Evolutionary conservation across 2,888 invertebrate species (phyloP), one percentile per base, ranked within the genome.

Genomic region (Parnassius apollo): DNA sequence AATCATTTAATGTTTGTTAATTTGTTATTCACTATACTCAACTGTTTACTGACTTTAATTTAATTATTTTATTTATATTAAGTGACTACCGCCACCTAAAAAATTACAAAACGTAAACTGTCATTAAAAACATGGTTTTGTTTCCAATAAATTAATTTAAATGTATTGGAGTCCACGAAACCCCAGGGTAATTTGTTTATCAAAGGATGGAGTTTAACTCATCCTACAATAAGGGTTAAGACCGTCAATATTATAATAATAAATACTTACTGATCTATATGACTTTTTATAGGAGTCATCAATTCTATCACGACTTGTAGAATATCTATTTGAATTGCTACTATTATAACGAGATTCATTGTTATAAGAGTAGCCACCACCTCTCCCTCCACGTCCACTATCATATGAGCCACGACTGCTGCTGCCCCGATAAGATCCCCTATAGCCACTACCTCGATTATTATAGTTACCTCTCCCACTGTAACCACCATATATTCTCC

Each of bases 201-300:
- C 35, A 35, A 35, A 35, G 35, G 35, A 7, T 25, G 25, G 25
- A 2, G 3, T 3, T 25, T 3, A 3, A 25, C 25, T 7, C 25
- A 25, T 35, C 35, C 35, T 35, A 35, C 7, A 35, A 7, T 35
- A 35, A 35, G 35, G 35, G 35, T 35, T 35, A 35, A 4, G 7
- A 35, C 35, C 3, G 35, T 35, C 35, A 57, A 42, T 51, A 42
- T 55, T 50, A 13, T 49, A 2, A 12, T 45, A 53, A 25, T 9
- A 57, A 52, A 53, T 61, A 80, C 86, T 85, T 77, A 91, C 92
- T 58, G 88, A 82, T 86, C 92, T 80, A 73, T 92, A 92, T 8
- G 86, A 73, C 69, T 90, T 92, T 74, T 92, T 92, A 68, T 90
- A 92, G 0, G 90, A 83, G 51, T 91, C 91, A 49, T 92, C 92